These are phyloP conservation scores for Macrotis lagotis DNA, from an alignment of 2,113 vertebrate species.

Conservation along the genomic window DNA sequence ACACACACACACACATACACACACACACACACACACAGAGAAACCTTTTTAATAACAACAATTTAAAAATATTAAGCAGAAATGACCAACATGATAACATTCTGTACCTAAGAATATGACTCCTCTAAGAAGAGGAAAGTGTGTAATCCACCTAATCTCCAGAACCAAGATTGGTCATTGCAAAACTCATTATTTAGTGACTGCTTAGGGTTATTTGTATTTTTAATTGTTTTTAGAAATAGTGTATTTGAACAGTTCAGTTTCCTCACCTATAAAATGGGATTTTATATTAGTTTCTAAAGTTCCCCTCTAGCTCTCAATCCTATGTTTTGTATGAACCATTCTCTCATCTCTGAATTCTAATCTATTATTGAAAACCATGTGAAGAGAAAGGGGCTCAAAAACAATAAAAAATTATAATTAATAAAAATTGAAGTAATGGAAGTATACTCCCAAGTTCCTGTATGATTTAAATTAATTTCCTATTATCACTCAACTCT, in stretches of 20 bases:
- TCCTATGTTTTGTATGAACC: background rate
- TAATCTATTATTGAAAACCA: background rate
- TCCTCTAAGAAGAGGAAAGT: background rate
- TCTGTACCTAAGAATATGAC: background rate
- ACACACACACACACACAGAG: background rate
- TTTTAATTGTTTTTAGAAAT: background rate
- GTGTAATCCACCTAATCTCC: background rate
- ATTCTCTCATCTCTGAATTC: background rate
- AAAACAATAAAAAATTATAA: background rate
- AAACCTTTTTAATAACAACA: background rate
- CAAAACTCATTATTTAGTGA: background rate
- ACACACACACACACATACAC: too few relatives aligned
- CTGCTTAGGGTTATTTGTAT: background rate
- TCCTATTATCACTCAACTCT: background rate
- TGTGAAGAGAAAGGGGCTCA: background rate
- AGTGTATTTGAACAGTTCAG: background rate
- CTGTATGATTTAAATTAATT: background rate
- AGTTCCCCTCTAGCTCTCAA: background rate
- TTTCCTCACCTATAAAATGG: background rate
- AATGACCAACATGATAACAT: background rate
- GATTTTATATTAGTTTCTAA: background rate
- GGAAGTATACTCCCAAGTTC: background rate
- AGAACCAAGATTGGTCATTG: background rate
- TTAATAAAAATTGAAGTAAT: background rate
- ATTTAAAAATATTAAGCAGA: background rate